A percentile compares a stretch with the other conserved stretches of the same genome.
These are phyloP conservation scores for Antheraea mylitta DNA, from an alignment of 1,140 invertebrate species.

Conservation along the genomic window DNA sequence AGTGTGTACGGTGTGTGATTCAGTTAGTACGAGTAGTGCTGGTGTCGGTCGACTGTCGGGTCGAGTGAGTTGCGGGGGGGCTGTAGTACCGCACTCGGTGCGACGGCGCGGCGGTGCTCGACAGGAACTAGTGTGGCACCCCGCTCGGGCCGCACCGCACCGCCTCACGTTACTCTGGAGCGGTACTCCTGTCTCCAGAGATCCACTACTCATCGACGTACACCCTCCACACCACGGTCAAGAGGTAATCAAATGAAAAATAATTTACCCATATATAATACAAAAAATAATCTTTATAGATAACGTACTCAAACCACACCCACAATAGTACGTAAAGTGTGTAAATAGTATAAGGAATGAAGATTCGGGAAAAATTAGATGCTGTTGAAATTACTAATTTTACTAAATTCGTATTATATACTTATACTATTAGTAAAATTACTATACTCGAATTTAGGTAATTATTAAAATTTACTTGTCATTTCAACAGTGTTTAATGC, in stretches of 20 bases:
- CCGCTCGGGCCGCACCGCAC: slow-evolving; percentile 89
- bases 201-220: slow-evolving; percentile 77
- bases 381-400: too few relatives aligned
- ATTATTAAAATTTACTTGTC: too few relatives aligned
- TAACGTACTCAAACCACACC: too few relatives aligned
- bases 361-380: too few relatives aligned
- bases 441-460: too few relatives aligned
- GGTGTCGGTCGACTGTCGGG: slow-evolving; percentile 91
- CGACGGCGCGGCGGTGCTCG: slow-evolving; percentile 83
- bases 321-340: too few relatives aligned
- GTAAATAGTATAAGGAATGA: too few relatives aligned
- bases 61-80: slow-evolving; percentile 87
- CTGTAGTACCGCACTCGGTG: slow-evolving; percentile 89
- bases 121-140: slow-evolving; percentile 93
- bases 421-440: too few relatives aligned
- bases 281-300: background rate
- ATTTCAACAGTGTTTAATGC: too few relatives aligned
- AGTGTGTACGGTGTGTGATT: slow-evolving; percentile 5
- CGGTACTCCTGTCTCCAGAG: slow-evolving; percentile 82
- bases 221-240: slow-evolving; percentile 82
- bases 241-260: slow-evolving; percentile 67
- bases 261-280: too few relatives aligned
- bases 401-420: too few relatives aligned
- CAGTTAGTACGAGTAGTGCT: slow-evolving; percentile 85
- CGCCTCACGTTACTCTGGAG: slow-evolving; percentile 89